Base-by-base conservation (phyloP, 2,888 invertebrate genomes). In the Barypeithes pellucidus region DNA sequence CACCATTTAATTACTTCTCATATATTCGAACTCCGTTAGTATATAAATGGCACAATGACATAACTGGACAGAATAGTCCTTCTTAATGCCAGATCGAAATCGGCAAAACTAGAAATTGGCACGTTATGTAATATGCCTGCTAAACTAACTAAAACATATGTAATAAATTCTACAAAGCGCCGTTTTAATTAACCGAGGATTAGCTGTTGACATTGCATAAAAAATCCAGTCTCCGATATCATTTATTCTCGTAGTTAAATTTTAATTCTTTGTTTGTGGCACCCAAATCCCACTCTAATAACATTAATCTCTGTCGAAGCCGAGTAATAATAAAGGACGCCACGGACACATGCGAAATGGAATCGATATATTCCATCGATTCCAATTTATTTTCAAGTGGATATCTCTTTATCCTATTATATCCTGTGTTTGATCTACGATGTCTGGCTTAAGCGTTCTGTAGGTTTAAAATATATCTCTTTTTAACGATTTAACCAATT, bases 361-460 rank as follows among this genome's bases (percentile, higher is more conserved):
- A 73, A 73, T 65, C 73, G 59, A 73, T 67, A 82, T 82, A 82
- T 81, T 77, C 80, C 79, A 80, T 80, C 80, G 81, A 79, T 78
- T 79, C 79, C 81, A 80, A 83, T 83, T 82, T 82, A 83, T 82
- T 82, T 81, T 77, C 79, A 76, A 80, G 81, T 78, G 80, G 81
- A 78, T 81, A 81, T 81, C 83, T 82, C 82, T 84, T 83, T 84
- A 75, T 67, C 63, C 74, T 62, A 75, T 75, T 75, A 75, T 67
- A 75, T 71, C 67, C 74, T 36, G 65, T 75, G 74, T 71, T 75
- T 75, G 70, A 75, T 75, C 74, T 67, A 67, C 67, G 67, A 71
- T 68, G 54, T 67, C 67, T 72, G 66, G 66, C 52, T 60, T 57
- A 57, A 57, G 62, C 62, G 29, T 47, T 11, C 62, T 24, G 43